Base-by-base conservation (phyloP, 2,797 vertebrate genomes). In the Aulostomus chinensis region DNA sequence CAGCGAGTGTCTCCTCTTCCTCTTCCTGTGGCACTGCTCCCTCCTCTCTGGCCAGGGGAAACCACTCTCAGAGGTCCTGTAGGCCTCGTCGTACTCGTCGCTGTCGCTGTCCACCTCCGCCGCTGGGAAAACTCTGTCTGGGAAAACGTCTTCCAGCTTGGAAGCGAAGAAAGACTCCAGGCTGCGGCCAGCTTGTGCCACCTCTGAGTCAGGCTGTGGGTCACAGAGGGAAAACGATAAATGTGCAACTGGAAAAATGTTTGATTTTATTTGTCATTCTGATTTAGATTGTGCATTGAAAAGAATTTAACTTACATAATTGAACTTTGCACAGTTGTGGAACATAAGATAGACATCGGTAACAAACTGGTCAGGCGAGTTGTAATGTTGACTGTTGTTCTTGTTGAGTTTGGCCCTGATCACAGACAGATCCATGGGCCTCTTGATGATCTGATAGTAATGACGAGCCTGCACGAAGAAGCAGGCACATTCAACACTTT, bases 401-500 rank as follows among this genome's bases (percentile, higher is more conserved):
- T 92, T 96, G 60, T 87, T 92, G 52, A 99, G 93, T 47, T 91
- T 95, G 73, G 89, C 93, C 43, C 92, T 83, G 75, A 98, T 95
- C 51, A 93, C 92, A 2, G 96, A 96, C 78, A 99, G 87, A 83
- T 98, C 97, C 93, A 99, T 98, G 8, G 97, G 97, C 72, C 88
- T 93, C 90, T 96, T 99, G 82, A 99, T 98, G 83, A 99, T 99
- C 91, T 99, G 97, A 83, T 98, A 99, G 86, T 98, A 99, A 91
- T 99, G 97, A 11, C 93, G 94, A 49, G 97, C 97, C 97, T 98
- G 64, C 14, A 49, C 30, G 32, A 45, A 47, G 58, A 54, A 68
- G 33, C 14, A 72, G 21, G 8, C 12, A 21, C 37, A 45, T 55
- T 38, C 15, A 18, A 34, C 12, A 49, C 1, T 8, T 28, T 24